Base-by-base conservation (phyloP, 2,797 vertebrate genomes). In the Nannoperca obscura region DNA sequence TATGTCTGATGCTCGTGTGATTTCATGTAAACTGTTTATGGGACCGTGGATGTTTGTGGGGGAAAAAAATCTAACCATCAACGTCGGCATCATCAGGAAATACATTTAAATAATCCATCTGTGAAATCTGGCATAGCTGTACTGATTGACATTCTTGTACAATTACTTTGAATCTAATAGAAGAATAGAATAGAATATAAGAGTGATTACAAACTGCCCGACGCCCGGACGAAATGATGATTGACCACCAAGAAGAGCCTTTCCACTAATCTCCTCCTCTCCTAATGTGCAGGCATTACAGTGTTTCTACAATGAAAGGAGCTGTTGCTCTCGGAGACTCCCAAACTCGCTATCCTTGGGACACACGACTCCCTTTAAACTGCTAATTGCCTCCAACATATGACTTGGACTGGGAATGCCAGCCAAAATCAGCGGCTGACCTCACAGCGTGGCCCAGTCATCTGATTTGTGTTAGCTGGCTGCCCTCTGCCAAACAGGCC, bases 391-490 rank as follows among this genome's bases (percentile, higher is more conserved):
- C 75, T 80, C 49, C 61, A 82, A 77, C 71, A 53, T 86, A 60
- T 40, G 44, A 78, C 67, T 59, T 9, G 76, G 59, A 52, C 71
- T 38, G 76, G 64, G 75, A 66, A 75, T n/a, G 74, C 49, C 54
- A 44, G 81, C 72, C 61, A 81, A 84, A 84, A 75, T 78, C 69
- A 71, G 64, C 69, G 63, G 70, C 86, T 92, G 90, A 93, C 90
- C 89, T 91, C 85, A 69, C 82, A 85, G 83, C 55, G 38, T 84
- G 86, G 81, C 82, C 89, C 86, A 81, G 91, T 91, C 91, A 92
- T 87, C 86, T 91, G 91, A 92, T 88, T 88, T 73, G 81, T 83
- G 90, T 93, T 92, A 90, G 87, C 89, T 87, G 78, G 85, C 88
- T 89, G 92, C 84, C 87, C 87, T 85, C 80, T 52, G 55, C 84